Evolutionary conservation across 2,797 vertebrate genomes (phyloP).

Genomic region (Sebastes diploproa): DNA sequence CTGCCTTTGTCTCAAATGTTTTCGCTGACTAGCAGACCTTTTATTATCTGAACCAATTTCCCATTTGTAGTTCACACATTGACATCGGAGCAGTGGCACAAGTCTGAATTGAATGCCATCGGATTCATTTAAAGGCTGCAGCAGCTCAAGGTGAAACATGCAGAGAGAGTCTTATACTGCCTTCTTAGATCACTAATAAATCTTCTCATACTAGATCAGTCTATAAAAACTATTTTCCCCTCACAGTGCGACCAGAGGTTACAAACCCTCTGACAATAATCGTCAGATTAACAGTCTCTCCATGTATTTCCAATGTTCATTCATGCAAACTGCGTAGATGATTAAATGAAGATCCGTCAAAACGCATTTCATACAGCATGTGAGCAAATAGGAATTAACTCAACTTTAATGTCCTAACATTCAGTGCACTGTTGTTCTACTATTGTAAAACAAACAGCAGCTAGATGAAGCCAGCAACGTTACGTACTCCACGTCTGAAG

Average conservation of each 20-base stretch:
- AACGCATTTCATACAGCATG: not conserved
- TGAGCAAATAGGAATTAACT: not conserved
- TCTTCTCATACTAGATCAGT: not conserved
- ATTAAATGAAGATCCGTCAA: not conserved
- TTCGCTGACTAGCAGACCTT: not conserved
- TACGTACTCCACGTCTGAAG: not conserved
- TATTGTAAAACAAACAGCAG: not conserved
- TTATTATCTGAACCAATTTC: not conserved
- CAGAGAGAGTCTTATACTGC: not conserved
- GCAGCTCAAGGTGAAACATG: not conserved
- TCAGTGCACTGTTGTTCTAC: not conserved
- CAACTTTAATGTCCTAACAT: not conserved
- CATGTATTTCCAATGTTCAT: not conserved
- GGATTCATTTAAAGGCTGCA: not conserved
- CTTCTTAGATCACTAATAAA: not conserved
- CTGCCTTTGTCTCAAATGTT: not conserved
- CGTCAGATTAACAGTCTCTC: not conserved
- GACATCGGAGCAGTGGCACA: not conserved
- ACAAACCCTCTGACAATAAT: not conserved
- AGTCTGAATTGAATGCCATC: not conserved
- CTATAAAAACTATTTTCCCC: not conserved
- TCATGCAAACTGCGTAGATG: not conserved
- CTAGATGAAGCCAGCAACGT: not conserved
- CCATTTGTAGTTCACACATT: not conserved
- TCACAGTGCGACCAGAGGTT: rapidly evolving